These are phyloP conservation scores for Mustelus asterias DNA, from an alignment of 2,113 vertebrate species.

Conservation along the genomic window DNA sequence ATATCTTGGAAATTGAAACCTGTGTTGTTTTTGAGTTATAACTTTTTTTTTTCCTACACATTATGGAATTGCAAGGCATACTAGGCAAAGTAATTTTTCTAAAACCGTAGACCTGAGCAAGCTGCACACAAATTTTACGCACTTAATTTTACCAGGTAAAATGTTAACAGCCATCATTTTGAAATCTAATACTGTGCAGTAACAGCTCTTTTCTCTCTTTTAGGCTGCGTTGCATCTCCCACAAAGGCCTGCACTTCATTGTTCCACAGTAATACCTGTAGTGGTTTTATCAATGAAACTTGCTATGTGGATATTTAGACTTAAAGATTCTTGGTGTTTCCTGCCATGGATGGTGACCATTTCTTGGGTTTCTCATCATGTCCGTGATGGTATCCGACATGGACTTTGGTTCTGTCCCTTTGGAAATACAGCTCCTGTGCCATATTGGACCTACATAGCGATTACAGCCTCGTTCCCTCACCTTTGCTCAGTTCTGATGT, in stretches of 20 bases:
- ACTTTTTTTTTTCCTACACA: not conserved
- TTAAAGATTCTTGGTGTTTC: slow-evolving; percentile 89
- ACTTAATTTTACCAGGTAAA: not conserved
- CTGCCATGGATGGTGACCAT: slow-evolving; percentile 94
- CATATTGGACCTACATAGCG: slow-evolving; percentile 86
- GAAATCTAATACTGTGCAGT: not conserved
- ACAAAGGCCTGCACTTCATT: slow-evolving; percentile 82
- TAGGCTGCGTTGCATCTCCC: slow-evolving; percentile 82
- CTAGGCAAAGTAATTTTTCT: not conserved
- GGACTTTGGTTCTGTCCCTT: slow-evolving; percentile 91
- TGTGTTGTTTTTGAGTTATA: not conserved
- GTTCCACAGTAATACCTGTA: slow-evolving; percentile 79
- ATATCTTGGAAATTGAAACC: not conserved
- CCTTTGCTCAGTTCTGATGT: slow-evolving; percentile 85
- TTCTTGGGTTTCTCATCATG: slow-evolving; percentile 85
- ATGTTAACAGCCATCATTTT: not conserved
- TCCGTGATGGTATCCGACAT: slow-evolving; percentile 81
- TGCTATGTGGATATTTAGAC: slow-evolving; percentile 74
- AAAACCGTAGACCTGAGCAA: not conserved
- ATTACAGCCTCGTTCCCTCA: slow-evolving; percentile 85
- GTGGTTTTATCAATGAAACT: slow-evolving; percentile 74
- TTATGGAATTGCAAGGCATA: not conserved
- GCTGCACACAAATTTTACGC: not conserved
- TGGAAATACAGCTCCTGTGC: slow-evolving; percentile 81
- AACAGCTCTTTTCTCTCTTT: slow-evolving; percentile 37